A percentile compares a stretch with the other conserved stretches of the same genome.
Evolutionary conservation across 2,888 invertebrate genomes (phyloP).

Genomic region (Cheiracanthium punctorium): DNA sequence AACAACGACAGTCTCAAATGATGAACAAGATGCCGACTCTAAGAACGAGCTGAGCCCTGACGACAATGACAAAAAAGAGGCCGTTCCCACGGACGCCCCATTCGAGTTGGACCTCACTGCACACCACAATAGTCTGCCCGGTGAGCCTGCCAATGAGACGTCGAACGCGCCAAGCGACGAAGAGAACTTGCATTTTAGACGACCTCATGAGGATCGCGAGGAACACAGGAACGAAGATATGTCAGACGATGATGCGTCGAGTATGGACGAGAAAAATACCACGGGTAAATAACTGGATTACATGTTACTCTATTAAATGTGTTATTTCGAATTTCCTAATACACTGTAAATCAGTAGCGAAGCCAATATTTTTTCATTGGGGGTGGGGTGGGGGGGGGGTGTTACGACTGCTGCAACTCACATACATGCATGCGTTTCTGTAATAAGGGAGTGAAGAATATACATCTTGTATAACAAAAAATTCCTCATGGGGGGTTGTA

Average conservation of each 20-base stretch:
- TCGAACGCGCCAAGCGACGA: conserved; percentile 3
- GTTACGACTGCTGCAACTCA: too few species aligned
- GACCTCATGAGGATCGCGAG: conserved; percentile 19
- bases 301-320: too few species aligned
- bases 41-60: conserved; percentile 49
- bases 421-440: too few species aligned
- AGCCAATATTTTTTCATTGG: too few species aligned
- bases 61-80: conserved; percentile 9
- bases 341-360: too few species aligned
- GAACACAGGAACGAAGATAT: not conserved
- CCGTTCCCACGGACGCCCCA: conserved; percentile 34
- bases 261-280: conserved; percentile 10
- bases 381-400: too few species aligned
- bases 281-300: conserved; percentile 14
- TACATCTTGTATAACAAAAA: too few species aligned
- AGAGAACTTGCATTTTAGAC: conserved; percentile 42
- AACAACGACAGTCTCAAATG: not conserved
- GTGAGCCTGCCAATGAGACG: not conserved
- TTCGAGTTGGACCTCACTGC: conserved; percentile 47
- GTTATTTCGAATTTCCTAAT: too few species aligned
- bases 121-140: not conserved
- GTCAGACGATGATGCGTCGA: not conserved
- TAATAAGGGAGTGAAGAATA: too few species aligned
- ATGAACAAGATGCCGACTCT: conserved; percentile 5
- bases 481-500: too few species aligned